A percentile compares a stretch with the other conserved stretches of the same genome.
phyloP scores from a whole-genome alignment of 2,888 invertebrate genomes.

The Petrophora chlorosata region DNA sequence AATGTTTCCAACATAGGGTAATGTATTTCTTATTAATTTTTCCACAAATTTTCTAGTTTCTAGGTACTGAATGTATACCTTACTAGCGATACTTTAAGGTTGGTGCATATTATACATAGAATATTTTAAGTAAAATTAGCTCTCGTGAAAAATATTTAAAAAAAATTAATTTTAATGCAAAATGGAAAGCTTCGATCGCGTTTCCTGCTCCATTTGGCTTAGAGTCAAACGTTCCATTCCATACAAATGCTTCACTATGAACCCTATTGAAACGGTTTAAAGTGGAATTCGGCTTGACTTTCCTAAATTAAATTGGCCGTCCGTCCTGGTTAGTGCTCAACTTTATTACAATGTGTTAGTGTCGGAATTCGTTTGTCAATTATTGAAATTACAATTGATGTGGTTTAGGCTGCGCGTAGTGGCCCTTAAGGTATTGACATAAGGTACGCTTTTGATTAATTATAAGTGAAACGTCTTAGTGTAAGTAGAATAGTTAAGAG shows the following conservation, averaged over 20 bases:
- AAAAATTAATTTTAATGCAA: constrained; percentile 34
- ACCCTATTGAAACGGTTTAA: constrained; percentile 19
- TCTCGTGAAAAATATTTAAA: constrained; percentile 9
- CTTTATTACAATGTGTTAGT: constrained; percentile 30
- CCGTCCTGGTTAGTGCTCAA: constrained; percentile 28
- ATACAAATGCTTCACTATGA: neutral
- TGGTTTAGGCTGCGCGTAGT: neutral
- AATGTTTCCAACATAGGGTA: too few relatives aligned
- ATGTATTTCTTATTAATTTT: too few relatives aligned
- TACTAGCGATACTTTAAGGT: neutral
- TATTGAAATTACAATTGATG: constrained; percentile 18
- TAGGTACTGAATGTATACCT: too few relatives aligned
- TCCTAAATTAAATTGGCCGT: constrained; percentile 23
- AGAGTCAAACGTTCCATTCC: constrained; percentile 33
- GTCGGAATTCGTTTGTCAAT: constrained; percentile 35
- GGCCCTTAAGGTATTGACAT: constrained; percentile 3
- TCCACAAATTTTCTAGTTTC: too few relatives aligned
- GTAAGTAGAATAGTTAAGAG: too few relatives aligned
- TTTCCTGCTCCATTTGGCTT: constrained; percentile 33
- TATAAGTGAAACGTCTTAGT: too few relatives aligned
- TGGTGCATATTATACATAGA: neutral
- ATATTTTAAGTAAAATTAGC: neutral
- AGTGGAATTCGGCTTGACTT: constrained; percentile 16
- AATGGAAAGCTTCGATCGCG: constrained; percentile 31
- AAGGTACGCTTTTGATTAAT: constrained; percentile 2